Percentiles rank a stretch among this genome's conserved stretches.
phyloP scores from a whole-genome alignment of 2,888 invertebrate species.

The Chouioia cunea region DNA sequence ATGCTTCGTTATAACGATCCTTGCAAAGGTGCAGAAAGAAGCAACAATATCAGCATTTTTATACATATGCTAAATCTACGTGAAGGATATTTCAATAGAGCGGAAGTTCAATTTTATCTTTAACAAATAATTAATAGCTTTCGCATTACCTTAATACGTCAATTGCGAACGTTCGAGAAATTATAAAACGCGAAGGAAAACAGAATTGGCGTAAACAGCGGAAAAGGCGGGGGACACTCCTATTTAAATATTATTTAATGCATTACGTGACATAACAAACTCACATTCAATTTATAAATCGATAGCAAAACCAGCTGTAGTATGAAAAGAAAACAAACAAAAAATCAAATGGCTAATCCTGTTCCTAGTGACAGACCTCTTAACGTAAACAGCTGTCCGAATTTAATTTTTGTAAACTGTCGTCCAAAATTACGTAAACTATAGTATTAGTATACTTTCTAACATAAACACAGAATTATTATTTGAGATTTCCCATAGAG shows the following conservation, averaged over 20 bases:
- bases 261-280: neutral
- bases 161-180: neutral
- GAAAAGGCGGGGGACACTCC: neutral
- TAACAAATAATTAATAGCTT: neutral
- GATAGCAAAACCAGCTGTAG: neutral
- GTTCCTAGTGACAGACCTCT: neutral
- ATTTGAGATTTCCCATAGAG: slow-evolving; percentile 19
- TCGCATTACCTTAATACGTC: no score
- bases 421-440: slow-evolving; percentile 12
- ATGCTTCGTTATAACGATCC: no score
- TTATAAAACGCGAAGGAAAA: neutral
- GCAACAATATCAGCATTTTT: no score
- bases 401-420: slow-evolving; percentile 17
- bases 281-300: slow-evolving; percentile 1
- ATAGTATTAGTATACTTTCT: slow-evolving; percentile 15
- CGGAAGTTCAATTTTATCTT: neutral
- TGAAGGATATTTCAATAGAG: neutral
- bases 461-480: neutral
- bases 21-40: no score
- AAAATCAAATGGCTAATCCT: slow-evolving; percentile 18
- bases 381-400: slow-evolving; percentile 13
- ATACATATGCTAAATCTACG: neutral
- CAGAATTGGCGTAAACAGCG: neutral
- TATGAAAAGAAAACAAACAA: slow-evolving; percentile 3
- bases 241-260: slow-evolving; percentile 19